Evolutionary conservation across 2,888 invertebrate genomes (phyloP), one percentile per base, ranked within the genome.

Genomic region (Ormyrus thymus): DNA sequence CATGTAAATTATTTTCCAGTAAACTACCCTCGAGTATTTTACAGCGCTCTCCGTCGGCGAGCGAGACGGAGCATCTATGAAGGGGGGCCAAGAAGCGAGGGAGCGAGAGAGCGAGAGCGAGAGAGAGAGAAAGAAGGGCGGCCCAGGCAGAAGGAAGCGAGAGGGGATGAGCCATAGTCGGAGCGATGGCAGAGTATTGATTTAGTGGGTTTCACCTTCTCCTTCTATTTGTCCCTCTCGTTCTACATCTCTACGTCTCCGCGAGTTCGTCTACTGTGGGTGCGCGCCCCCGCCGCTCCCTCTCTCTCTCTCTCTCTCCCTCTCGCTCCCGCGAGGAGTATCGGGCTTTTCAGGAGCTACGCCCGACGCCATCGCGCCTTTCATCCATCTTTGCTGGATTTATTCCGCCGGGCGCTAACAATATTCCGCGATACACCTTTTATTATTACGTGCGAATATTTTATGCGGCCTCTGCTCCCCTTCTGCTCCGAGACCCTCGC

Each of bases 161-260:
- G 81, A 78, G 82, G 82, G 81, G 85, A 82, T 81, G 83, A 76
- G 89, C 88, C 87, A 80, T 87, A 90, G 89, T 88, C 87, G 88
- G 89, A 90, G 90, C 90, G 90, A 90, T 90, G 89, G 89, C 90
- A 89, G 89, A 89, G 88, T 88, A 88, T 88, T 89, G 89, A 89
- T 89, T 90, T 89, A 89, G 89, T 90, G 88, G 89, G 88, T 87
- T 88, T 88, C 88, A 86, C 88, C 88, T 86, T 90, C 89, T 90
- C 89, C 86, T 88, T 89, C 89, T 88, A 89, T 89, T 88, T 89
- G 87, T 88, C 87, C 86, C 88, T 87, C 86, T 87, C 87, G 84
- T 86, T 86, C 86, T 86, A 86, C 85, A 84, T 86, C 86, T 87
- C 87, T 84, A 83, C 85, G 85, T 86, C 86, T 87, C 86, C 83